Evolutionary conservation across 2,797 vertebrate species (phyloP), one percentile per base, ranked within the genome.

Genomic region (Muraenolepis orangiensis): DNA sequence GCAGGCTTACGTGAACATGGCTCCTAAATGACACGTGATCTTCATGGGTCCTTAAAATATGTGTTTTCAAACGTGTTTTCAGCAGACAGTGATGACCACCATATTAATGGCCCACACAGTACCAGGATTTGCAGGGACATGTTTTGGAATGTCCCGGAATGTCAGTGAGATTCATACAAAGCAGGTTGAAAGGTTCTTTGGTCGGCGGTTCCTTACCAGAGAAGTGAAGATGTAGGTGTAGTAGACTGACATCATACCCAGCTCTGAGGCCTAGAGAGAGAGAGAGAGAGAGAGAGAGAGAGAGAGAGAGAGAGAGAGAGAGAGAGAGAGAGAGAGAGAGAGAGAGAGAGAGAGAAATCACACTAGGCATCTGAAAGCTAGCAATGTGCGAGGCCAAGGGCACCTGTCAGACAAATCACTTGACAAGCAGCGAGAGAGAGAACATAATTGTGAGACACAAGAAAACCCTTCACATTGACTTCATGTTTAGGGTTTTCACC

Each of bases 161-260:
- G 16, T n/a, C 20, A 66, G 28, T 66, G 14, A 30, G 13, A 30
- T 66, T 28, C 3, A 12, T 66, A 66, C 14, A 28, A 12, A 29
- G 23, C 64, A 28, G 13, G 13, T 66, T 64, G 23, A 64, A n/a
- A 64, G 23, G 3, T 28, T 78, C 10, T 75, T 23, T 2, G 28
- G 18, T 14, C 16, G 20, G 29, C 8, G 72, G 84, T 77, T 83
- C 68, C 96, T 98, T 96, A 99, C 97, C 97, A 99, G 94, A 83
- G 97, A 98, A 79, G 98, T 99, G 94, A 99, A 97, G 94, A 99
- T 99, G 92, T 98, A 98, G 12, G 97, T 98, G 92, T 99, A 99
- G 93, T 98, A 98, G 88, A 96, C 93, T n/a, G 97, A 98, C 74
- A 96, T 95, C 97, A 99, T 99, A 76, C 97, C 98, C 91, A 99